These are phyloP conservation scores for Falco punctatus DNA, from an alignment of 2,113 vertebrate species.

Conservation along the genomic window DNA sequence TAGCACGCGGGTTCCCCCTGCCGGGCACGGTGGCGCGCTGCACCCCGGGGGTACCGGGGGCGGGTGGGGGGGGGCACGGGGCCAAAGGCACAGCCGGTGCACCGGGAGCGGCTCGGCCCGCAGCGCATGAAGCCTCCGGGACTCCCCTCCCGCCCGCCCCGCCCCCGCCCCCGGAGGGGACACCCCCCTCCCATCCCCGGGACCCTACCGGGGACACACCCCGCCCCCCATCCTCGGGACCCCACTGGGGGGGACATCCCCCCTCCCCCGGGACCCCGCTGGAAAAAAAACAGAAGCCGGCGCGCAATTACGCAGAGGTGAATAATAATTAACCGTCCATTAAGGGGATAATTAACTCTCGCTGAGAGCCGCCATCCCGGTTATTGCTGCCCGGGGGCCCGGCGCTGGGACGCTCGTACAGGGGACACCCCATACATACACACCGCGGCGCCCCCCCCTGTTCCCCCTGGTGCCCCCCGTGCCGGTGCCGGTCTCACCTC, in stretches of 20 bases:
- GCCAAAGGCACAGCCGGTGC: background rate
- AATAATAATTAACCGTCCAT: constrained; percentile 61
- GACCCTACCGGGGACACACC: no score
- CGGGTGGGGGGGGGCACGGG: background rate
- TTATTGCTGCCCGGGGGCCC: constrained; percentile 11
- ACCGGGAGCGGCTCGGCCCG: background rate
- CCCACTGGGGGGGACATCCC: no score
- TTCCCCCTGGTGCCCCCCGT: background rate
- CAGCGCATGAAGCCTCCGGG: background rate
- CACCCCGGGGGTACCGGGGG: background rate
- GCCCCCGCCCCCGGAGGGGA: background rate
- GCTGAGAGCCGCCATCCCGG: background rate
- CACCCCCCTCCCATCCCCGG: no score
- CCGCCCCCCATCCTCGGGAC: no score
- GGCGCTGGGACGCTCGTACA: background rate
- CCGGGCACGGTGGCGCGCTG: background rate
- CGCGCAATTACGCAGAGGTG: background rate
- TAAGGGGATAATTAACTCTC: constrained; percentile 51
- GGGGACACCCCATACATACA: background rate
- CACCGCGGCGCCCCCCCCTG: background rate
- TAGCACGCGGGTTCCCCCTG: background rate
- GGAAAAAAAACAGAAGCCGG: background rate
- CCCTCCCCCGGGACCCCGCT: background rate
- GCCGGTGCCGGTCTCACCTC: constrained; percentile 44
- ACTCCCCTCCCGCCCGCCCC: background rate